Base-by-base conservation (phyloP, 2,888 invertebrate species). In the Harpalus rubripes region DNA sequence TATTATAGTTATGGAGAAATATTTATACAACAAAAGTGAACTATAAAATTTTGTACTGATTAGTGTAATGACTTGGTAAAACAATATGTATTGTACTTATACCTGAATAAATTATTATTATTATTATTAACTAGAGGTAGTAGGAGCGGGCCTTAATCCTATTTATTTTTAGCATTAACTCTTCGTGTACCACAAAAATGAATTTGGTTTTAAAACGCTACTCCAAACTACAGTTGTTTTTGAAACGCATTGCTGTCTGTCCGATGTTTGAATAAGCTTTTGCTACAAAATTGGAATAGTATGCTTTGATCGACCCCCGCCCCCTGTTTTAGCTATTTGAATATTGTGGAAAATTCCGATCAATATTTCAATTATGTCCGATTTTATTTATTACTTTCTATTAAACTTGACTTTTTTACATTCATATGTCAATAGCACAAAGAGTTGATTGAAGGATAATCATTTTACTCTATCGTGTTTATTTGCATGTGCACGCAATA, bases 331-430 rank as follows among this genome's bases (percentile, higher is more conserved):
- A 32, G 32, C 5, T 32, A 32, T 52, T 52, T 52, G 10, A 52
- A 52, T 12, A 52, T 12, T 8, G 44, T 12, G 44, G 10, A 52
- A 52, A 52, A 52, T 52, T 52, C 44, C 44, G 44, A 52, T 52
- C 44, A 52, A 52, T 52, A 52, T 52, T 52, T 52, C 44, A 52
- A 52, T 52, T 52, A 52, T 52, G 44, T 52, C 44, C 44, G 44
- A 52, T 52, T 52, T 52, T 52, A 52, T 52, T 52, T 52, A 8
- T 52, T 12, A 52, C 44, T 52, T 52, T 52, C 44, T 52, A 52
- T 52, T 52, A 52, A 52, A 52, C 44, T 52, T 52, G 44, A 52
- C 44, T 52, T 52, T 32, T 52, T 52, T 52, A 52, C 10, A 12
- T 52, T 52, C 44, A 52, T 52, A 52, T 52, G 44, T 10, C 44